A percentile compares a stretch with the other conserved stretches of the same genome.
Conservation (phyloP, 2,888 invertebrate genomes). For the Trichogramma evanescens region DNA sequence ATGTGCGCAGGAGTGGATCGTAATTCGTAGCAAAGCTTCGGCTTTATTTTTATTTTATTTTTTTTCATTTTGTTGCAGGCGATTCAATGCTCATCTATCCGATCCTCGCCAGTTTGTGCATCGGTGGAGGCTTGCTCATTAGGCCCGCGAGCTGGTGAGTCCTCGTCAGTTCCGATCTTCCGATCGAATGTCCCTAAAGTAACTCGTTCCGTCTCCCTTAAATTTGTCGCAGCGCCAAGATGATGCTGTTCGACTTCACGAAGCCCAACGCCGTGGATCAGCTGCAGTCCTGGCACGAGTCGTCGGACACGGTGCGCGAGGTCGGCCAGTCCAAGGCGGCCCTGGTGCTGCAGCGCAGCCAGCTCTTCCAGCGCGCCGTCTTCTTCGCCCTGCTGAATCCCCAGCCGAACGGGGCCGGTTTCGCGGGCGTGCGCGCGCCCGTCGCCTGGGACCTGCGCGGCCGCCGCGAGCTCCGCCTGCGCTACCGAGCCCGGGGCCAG, state of each 20-base stretch:
- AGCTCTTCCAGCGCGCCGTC: slow-evolving; percentile 55
- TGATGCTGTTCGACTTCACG: slow-evolving; percentile 55
- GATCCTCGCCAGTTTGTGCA: too few species aligned
- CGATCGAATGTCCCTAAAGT: too few species aligned
- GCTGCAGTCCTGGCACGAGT: slow-evolving; percentile 56
- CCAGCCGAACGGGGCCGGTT: slow-evolving; percentile 62
- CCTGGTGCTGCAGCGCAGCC: slow-evolving; percentile 55
- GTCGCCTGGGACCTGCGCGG: slow-evolving; percentile 51
- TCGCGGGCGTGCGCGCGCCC: slow-evolving; percentile 56
- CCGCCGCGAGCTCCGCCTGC: slow-evolving; percentile 50
- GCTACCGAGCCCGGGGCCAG: slow-evolving; percentile 56
- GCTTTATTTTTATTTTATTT: background rate
- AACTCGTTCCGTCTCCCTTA: too few species aligned
- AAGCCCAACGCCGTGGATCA: slow-evolving; percentile 49
- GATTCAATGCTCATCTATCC: too few species aligned
- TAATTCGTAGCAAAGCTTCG: background rate
- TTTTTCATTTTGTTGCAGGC: too few species aligned
- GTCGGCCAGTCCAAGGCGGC: slow-evolving; percentile 63
- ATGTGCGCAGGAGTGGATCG: too few species aligned
- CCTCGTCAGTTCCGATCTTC: background rate
- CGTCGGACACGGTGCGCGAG: slow-evolving; percentile 59
- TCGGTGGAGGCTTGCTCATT: background rate
- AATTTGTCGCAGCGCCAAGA: background rate
- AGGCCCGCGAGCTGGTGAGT: background rate
- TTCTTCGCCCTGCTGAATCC: slow-evolving; percentile 61